A percentile compares a stretch with the other conserved stretches of the same genome.
Evolutionary conservation across 2,797 vertebrate genomes (phyloP).

Genomic region (Hylomyscus alleni): DNA sequence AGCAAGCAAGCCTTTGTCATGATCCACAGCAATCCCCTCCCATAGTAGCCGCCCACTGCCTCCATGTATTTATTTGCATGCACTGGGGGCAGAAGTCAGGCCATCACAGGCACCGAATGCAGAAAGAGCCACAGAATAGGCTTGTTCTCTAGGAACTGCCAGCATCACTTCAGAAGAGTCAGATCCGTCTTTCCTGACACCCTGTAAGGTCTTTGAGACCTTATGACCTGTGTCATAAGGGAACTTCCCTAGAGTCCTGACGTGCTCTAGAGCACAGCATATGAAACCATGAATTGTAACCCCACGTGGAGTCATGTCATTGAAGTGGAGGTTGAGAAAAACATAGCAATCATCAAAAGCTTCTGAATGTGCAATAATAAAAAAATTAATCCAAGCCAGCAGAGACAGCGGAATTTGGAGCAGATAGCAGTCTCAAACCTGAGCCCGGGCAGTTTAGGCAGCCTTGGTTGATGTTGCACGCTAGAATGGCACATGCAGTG

Average conservation of each 20-base stretch:
- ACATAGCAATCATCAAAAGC: background rate
- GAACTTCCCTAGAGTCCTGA: background rate
- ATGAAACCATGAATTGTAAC: background rate
- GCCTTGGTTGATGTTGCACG: no score
- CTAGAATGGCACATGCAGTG: background rate
- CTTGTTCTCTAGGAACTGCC: background rate
- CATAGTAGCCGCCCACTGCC: background rate
- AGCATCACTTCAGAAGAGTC: constrained; percentile 19
- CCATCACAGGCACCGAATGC: background rate
- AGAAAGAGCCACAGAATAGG: background rate
- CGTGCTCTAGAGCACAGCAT: background rate
- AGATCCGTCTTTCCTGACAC: background rate
- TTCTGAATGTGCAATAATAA: background rate
- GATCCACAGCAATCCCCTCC: background rate
- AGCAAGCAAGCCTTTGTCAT: background rate
- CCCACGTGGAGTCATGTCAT: background rate
- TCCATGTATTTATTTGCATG: background rate
- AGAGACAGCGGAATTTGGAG: background rate
- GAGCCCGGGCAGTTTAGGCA: background rate
- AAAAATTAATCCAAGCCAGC: background rate
- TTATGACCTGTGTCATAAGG: no score
- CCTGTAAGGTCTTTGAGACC: background rate
- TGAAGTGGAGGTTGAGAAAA: background rate
- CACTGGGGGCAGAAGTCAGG: background rate
- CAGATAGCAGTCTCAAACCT: background rate